Base-by-base conservation (phyloP, 2,797 vertebrate genomes). In the Natrix natrix region DNA sequence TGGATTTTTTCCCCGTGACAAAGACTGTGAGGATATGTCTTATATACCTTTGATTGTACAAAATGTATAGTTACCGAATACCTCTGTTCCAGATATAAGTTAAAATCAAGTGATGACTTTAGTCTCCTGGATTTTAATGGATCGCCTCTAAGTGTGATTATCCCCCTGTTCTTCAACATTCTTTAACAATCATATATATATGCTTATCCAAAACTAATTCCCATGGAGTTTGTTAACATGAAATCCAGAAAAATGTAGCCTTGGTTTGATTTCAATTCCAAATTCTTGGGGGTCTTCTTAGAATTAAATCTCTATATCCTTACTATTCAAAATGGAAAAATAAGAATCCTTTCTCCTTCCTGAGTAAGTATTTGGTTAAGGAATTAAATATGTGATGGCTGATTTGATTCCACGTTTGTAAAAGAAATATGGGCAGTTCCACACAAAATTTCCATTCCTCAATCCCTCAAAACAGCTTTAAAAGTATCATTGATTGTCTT, bases 281-380 rank as follows among this genome's bases (percentile, higher is more conserved):
- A 24, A 12, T 59, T 92, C 86, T 26, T 43, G 22, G 8, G 20
- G 20, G 8, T 83, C 20, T 48, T 83, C 43, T 83, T 48, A 63
- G 8, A 83, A 60, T 61, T 90, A 60, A 87, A 63, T 24, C 52
- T 87, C 78, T 37, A 93, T 26, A 87, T 26, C n/a, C 32, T 32
- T 93, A 54, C n/a, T n/a, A 87, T 86, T 90, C 16, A 90, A 26
- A 93, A 69, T 57, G 32, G 78, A 57, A 90, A 16, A 86, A 55
- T 83, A 86, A 92, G 83, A 69, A 74, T 52, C 2, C 78, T 91
- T 89, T 52, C 86, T 86, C 57, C 89, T 93, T 86, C 66, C 57
- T 56, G 54, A 60, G 57, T 56, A 90, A 17, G 89, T 48, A 3
- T 86, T 78, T 66, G 60, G 8, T 90, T 90, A 93, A 86, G 54